Evolutionary conservation across 2,113 vertebrate genomes (phyloP), one percentile per base, ranked within the genome.

Genomic region (Dendrocopos noguchii): DNA sequence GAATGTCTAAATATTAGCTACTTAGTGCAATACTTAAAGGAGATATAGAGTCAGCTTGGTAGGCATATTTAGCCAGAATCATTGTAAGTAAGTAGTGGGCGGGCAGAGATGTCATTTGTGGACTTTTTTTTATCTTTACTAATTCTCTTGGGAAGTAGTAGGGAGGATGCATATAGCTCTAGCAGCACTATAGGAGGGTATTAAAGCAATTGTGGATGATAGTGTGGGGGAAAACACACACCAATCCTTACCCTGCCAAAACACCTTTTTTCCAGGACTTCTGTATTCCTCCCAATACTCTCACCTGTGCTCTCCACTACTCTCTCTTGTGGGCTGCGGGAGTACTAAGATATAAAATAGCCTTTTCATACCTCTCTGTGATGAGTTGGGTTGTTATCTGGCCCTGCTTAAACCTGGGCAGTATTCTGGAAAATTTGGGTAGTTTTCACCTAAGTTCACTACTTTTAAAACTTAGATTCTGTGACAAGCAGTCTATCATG

Each of bases 161-260:
- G 10, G 13, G 21, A 66, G 60, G 52, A 59, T 67, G 52, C 44
- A 13, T 19, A 24, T 33, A 75, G 42, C 36, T 72, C 39, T 42
- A 33, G 21, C 36, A 87, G 36, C 16, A 7, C 2, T 55, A 64
- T 76, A 84, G 36, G 50, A 88, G 31, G 31, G 78, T 59, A 73
- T 56, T 57, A 81, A 70, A 64, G 60, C 34, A 84, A 17, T 6
- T 13, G 42, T 9, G 25, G 4, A 21, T 28, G 9, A 27, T 1
- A 2, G 7, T 5, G 6, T 9, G 4, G 7, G 19, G 7, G 27
- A 7, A 1, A 4, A n/a, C 34, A 11, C 34, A 11, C 18, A 31
- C 16, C 15, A 25, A 1, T 44, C 27, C 42, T 64, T 55, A 76
- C 15, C n/a, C 9, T 77, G 42, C n/a, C 64, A 59, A 60, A 73